These are phyloP conservation scores for Gavialis gangeticus DNA, from an alignment of 2,113 vertebrate genomes.

Conservation along the genomic window DNA sequence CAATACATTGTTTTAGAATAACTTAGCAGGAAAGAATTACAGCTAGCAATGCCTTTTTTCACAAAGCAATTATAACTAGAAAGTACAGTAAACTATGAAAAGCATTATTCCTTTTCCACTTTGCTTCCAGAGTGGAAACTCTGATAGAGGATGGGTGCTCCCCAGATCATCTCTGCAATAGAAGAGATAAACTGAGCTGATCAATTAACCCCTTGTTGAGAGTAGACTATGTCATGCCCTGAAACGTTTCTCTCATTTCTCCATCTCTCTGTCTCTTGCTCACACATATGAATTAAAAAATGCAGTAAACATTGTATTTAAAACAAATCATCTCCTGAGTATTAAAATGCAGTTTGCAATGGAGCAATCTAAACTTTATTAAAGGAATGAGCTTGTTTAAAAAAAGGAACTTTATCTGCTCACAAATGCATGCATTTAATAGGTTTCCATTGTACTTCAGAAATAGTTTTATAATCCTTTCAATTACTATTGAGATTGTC, in stretches of 20 bases:
- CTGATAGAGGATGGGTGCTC: background rate
- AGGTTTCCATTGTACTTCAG: slow-evolving; percentile 12
- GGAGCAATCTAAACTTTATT: background rate
- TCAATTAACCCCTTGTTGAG: background rate
- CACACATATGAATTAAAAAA: background rate
- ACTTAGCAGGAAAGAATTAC: background rate
- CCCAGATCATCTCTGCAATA: background rate
- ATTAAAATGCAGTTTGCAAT: background rate
- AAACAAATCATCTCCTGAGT: background rate
- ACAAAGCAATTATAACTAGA: background rate
- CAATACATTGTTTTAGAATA: background rate
- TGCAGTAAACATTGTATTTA: background rate
- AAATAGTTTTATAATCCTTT: slow-evolving; percentile 35
- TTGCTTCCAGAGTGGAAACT: slow-evolving; percentile 6
- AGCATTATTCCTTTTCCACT: background rate
- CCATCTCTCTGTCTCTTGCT: background rate
- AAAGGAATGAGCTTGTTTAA: background rate
- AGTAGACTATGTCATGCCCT: background rate
- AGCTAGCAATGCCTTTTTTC: background rate
- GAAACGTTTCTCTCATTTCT: fast-evolving
- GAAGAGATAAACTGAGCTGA: background rate
- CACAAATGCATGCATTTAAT: background rate
- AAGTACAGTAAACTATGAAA: background rate
- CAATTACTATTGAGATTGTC: slow-evolving; percentile 28
- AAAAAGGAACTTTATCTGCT: background rate